Base-by-base conservation (phyloP, 2,888 invertebrate species). In the Stenichneumon culpator region DNA sequence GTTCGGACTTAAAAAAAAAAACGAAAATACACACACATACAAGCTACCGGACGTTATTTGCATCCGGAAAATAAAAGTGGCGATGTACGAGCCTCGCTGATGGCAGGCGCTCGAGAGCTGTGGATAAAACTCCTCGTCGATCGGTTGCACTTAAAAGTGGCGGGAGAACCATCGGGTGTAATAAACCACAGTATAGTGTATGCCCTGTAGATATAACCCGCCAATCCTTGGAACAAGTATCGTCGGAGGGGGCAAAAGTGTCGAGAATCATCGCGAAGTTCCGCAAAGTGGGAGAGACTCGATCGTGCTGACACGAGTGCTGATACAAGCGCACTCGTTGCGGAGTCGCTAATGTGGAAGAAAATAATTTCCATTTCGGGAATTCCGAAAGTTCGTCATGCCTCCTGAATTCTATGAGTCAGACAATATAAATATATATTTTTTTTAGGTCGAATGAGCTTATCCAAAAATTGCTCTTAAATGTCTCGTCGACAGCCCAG, bases 1-100 rank as follows among this genome's bases (percentile, higher is more conserved):
- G 67, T 79, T 57, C 19, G 47, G 47, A 60, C 28, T 57, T 60
- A 44, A 44, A 11, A 39, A 39, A 14, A 22, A 22, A 6, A 39
- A 67, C 3, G 14, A n/a, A 65, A 36, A 65, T 16, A 39, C 52
- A 16, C 52, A 19, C n/a, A 50, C 50, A 39, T 6, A 28, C 52
- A 14, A 81, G 39, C 63, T 63, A 82, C 79, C 85, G 85, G 85
- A 85, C 79, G 85, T 82, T 80, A 77, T 79, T 85, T 81, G 79
- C 82, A 79, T 85, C 82, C 85, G 79, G 79, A 82, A 84, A 79
- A 85, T 79, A 79, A 79, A 72, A 77, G 73, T 73, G 63, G 65
- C 39, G 47, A 52, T 39, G 57, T 52, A 50, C 44, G 60, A 78
- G 70, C 50, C 75, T 75, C 44, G 72, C 52, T 81, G 68, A 14